Percentiles rank a stretch among this genome's conserved stretches.
These are phyloP conservation scores for Trichosurus vulpecula DNA, from an alignment of 2,797 vertebrate genomes.

Conservation along the genomic window DNA sequence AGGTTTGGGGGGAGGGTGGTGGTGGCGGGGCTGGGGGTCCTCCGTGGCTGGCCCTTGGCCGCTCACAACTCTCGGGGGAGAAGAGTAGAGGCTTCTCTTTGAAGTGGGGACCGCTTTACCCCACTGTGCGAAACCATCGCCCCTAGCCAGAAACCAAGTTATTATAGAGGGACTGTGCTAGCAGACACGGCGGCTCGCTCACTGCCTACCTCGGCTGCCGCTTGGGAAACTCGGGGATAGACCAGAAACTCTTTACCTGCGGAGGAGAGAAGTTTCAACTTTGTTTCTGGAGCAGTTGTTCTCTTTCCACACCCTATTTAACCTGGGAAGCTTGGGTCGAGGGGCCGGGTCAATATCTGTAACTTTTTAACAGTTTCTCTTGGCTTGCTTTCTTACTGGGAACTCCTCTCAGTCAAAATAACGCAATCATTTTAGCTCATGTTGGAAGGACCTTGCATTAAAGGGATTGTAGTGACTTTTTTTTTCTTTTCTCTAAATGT, in stretches of 20 bases:
- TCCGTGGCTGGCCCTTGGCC: background rate
- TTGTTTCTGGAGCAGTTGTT: background rate
- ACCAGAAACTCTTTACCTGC: background rate
- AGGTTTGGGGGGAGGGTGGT: no score
- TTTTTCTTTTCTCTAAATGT: constrained; percentile 33
- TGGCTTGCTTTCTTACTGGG: background rate
- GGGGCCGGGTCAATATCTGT: background rate
- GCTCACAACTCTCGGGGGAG: no score
- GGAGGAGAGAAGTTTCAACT: background rate
- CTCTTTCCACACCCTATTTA: background rate
- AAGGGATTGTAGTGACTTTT: background rate
- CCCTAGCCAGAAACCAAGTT: constrained; percentile 42
- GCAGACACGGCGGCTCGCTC: no score
- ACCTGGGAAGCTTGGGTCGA: background rate
- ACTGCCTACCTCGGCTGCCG: background rate
- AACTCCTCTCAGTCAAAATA: background rate
- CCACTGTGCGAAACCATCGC: background rate
- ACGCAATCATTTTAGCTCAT: background rate
- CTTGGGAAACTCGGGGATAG: background rate
- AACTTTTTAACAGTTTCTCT: background rate
- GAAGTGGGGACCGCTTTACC: background rate
- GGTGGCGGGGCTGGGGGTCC: background rate
- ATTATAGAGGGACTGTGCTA: constrained; percentile 30
- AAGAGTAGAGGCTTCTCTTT: background rate
- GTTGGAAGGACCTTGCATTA: background rate